These are phyloP conservation scores for Drosophila hydei DNA, from an alignment of 1,140 invertebrate species.

Conservation along the genomic window DNA sequence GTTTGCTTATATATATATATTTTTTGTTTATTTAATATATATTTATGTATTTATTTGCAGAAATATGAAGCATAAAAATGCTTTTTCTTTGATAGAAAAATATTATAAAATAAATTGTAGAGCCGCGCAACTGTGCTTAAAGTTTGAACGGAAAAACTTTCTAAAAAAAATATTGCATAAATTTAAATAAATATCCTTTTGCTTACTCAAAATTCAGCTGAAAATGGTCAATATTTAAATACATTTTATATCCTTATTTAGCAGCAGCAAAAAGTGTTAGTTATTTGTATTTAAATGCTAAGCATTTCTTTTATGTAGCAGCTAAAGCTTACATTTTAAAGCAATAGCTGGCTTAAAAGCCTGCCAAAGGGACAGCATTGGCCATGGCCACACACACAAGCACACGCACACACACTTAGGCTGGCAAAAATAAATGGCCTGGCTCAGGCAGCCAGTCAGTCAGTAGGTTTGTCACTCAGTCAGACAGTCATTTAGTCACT, in stretches of 20 bases:
- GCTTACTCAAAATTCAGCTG: no score
- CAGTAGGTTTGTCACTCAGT: slow-evolving; percentile 7
- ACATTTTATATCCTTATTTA: not conserved
- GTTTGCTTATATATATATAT: no score
- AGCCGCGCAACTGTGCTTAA: no score
- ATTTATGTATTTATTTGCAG: no score
- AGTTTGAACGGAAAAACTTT: no score
- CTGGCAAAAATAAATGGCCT: slow-evolving; percentile 43
- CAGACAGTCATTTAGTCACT: slow-evolving; percentile 15
- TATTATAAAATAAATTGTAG: no score
- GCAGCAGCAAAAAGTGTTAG: not conserved
- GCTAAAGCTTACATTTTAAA: slow-evolving; percentile 49
- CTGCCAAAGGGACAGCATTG: slow-evolving; percentile 26
- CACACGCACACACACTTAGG: slow-evolving; percentile 22
- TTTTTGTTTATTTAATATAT: no score
- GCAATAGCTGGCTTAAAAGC: slow-evolving; percentile 24
- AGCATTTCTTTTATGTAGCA: slow-evolving; percentile 7
- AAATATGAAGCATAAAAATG: no score
- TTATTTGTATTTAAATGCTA: not conserved
- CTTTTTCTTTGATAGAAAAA: no score
- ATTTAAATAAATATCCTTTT: no score
- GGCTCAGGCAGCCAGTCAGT: slow-evolving; percentile 43
- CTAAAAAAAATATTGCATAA: no score
- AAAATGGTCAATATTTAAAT: not conserved
- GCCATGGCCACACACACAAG: slow-evolving; percentile 51